Evolutionary conservation across 2,797 vertebrate genomes (phyloP).

Genomic region (Delichon dasypus): DNA sequence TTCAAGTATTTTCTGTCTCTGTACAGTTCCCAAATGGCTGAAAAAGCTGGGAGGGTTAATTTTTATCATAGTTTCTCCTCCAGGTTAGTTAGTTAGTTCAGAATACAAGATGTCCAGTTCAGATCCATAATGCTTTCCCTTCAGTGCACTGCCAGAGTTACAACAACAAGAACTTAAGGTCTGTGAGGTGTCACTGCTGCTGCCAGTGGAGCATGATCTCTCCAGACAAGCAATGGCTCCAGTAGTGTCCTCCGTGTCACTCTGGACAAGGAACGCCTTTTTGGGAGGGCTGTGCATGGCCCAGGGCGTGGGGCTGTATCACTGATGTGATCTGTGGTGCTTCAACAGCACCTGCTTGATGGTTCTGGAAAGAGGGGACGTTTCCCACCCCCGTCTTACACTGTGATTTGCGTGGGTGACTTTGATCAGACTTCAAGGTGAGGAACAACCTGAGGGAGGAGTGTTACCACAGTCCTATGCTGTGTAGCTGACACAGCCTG

Average conservation of each 20-base stretch:
- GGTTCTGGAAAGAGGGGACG: not conserved
- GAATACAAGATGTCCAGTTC: not conserved
- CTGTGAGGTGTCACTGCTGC: not conserved
- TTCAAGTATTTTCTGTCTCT: not conserved
- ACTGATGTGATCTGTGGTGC: not conserved
- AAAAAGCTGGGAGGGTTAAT: not conserved
- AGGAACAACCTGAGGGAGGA: not conserved
- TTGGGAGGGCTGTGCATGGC: not conserved
- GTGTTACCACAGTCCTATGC: not conserved
- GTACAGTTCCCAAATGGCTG: not conserved
- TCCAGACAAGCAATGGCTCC: not conserved
- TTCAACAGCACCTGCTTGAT: not conserved
- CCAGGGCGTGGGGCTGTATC: fast-evolving
- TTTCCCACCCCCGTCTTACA: fast-evolving
- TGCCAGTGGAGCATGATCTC: not conserved
- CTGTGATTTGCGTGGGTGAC: not conserved
- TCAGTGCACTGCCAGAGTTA: not conserved
- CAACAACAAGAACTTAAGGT: not conserved
- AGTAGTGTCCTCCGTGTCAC: not conserved
- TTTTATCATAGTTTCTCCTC: not conserved
- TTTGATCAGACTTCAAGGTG: not conserved
- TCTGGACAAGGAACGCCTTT: not conserved
- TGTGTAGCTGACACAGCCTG: not conserved
- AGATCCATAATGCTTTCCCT: not conserved
- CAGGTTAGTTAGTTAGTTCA: not conserved